A percentile compares a stretch with the other conserved stretches of the same genome.
Evolutionary conservation across 2,888 invertebrate species (phyloP).

Genomic region (Lochmaea crataegi): DNA sequence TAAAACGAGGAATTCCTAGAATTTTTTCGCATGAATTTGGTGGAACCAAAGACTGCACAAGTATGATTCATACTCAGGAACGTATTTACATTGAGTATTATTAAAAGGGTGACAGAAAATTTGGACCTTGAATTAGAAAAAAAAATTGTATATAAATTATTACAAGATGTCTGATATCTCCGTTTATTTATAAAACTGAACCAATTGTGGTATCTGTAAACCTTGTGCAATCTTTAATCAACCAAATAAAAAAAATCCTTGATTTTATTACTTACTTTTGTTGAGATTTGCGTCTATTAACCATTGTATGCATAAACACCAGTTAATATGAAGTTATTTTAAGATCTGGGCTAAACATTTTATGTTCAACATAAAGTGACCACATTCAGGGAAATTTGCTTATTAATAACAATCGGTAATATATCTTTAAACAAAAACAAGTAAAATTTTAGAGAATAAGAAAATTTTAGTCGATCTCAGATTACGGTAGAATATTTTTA

Average conservation of each 20-base stretch:
- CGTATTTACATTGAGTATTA: background rate
- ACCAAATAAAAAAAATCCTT: background rate
- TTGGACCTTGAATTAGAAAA: no score
- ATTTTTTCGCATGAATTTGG: background rate
- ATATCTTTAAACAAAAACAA: background rate
- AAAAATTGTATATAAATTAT: no score
- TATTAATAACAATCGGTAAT: background rate
- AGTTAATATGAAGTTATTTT: conserved; percentile 10
- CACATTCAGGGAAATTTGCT: conserved; percentile 3
- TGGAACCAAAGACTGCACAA: background rate
- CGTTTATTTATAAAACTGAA: background rate
- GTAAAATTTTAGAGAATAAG: background rate
- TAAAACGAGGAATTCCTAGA: background rate
- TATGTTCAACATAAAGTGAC: conserved; percentile 6
- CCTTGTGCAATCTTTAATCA: background rate
- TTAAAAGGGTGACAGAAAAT: no score
- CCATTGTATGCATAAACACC: background rate
- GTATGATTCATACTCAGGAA: background rate
- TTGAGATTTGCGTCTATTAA: background rate
- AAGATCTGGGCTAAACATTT: background rate
- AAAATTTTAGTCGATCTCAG: background rate
- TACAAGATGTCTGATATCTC: no score
- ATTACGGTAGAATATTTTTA: background rate
- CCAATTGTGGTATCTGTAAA: no score
- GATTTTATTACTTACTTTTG: background rate